phyloP scores from a whole-genome alignment of 1,140 invertebrate genomes.

The Oedothorax gibbosus region DNA sequence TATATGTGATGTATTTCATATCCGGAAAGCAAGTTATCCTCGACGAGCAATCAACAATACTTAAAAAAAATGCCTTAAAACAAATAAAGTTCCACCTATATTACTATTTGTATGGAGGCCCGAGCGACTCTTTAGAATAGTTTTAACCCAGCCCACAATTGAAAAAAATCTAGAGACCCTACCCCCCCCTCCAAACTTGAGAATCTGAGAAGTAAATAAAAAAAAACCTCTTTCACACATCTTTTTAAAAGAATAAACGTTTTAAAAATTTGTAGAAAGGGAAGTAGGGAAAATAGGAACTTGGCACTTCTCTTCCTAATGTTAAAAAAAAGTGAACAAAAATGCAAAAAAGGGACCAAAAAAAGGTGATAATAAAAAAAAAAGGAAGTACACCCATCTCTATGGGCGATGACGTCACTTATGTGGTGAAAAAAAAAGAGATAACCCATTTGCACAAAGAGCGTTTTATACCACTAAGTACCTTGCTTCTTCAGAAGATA shows the following conservation, averaged over 20 bases:
- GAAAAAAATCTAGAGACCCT: neutral
- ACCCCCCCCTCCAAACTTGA: neutral
- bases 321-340: no score
- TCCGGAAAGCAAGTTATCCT: no score
- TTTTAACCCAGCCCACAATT: no score
- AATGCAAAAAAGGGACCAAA: neutral
- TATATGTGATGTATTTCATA: no score
- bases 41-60: no score
- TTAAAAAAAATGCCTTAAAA: no score
- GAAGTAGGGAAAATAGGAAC: no score
- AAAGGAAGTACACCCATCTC: neutral
- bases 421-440: slow-evolving; percentile 24
- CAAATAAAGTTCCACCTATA: no score
- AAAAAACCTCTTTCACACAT: slow-evolving; percentile 5
- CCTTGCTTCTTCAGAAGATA: slow-evolving; percentile 5
- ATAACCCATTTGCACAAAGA: slow-evolving; percentile 43
- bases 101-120: no score
- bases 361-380: slow-evolving; percentile 31
- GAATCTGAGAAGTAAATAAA: neutral
- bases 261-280: slow-evolving; percentile 8
- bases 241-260: slow-evolving; percentile 39
- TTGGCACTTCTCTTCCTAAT: no score
- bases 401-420: neutral
- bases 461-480: slow-evolving; percentile 12
- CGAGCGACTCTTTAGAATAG: no score